Percentiles rank a stretch among this genome's conserved stretches.
Conservation (phyloP, 1,140 invertebrate species). For the Thaumatotibia leucotreta region DNA sequence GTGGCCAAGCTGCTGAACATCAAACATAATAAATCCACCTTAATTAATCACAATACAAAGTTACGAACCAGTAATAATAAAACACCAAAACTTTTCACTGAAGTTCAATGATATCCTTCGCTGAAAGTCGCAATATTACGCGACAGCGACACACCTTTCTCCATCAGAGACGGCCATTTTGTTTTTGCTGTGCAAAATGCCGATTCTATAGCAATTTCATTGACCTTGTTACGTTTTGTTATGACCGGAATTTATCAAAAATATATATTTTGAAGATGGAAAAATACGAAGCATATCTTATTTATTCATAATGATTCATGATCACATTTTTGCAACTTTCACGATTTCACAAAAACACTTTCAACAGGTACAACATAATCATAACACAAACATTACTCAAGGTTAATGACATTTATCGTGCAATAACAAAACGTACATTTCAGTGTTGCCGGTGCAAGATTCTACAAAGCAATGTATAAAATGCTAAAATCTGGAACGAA, state of each 20-base stretch:
- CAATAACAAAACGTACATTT: background rate
- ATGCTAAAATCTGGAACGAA: background rate
- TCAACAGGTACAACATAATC: too few species aligned
- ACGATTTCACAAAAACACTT: too few species aligned
- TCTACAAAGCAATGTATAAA: background rate
- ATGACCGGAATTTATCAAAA: background rate
- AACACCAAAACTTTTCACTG: constrained; percentile 71
- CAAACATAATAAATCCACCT: constrained; percentile 70
- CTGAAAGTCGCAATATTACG: constrained; percentile 37
- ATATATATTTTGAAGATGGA: too few species aligned
- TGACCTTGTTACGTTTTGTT: background rate
- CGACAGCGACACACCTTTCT: constrained; percentile 69
- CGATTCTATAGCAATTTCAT: constrained; percentile 30
- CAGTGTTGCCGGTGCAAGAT: background rate
- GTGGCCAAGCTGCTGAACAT: constrained; percentile 46
- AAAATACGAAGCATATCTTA: too few species aligned
- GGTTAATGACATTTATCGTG: too few species aligned
- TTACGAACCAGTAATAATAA: constrained; percentile 69
- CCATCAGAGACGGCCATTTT: constrained; percentile 65
- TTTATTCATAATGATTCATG: too few species aligned
- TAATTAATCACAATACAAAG: constrained; percentile 72
- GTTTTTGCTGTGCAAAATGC: constrained; percentile 35
- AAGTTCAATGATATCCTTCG: constrained; percentile 48
- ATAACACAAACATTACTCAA: too few species aligned
- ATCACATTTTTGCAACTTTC: too few species aligned